Evolutionary conservation across 1,140 invertebrate genomes (phyloP).

Genomic region (Trichogramma pretiosum): DNA sequence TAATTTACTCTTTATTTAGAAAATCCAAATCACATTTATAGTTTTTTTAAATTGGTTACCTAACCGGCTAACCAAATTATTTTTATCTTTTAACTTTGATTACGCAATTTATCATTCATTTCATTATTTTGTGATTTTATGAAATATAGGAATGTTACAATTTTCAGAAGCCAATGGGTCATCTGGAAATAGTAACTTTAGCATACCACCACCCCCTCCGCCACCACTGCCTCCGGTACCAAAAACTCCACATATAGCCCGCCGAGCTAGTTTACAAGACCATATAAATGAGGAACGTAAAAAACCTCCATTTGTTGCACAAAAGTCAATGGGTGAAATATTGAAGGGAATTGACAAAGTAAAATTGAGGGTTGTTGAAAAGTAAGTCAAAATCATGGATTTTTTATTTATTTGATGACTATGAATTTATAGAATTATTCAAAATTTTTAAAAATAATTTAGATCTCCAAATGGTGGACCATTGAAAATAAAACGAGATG

Average conservation of each 20-base stretch:
- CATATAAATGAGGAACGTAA: conserved; percentile 36
- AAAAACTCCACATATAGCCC: conserved; percentile 41
- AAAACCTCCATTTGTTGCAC: conserved; percentile 28
- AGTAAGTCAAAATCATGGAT: conserved; percentile 23
- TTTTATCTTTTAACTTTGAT: neutral
- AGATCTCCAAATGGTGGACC: conserved; percentile 41
- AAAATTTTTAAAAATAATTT: conserved; percentile 10
- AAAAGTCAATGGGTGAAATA: conserved; percentile 39
- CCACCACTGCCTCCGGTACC: conserved; percentile 37
- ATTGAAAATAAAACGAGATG: conserved; percentile 33
- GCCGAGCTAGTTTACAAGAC: conserved; percentile 42
- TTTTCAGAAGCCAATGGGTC: conserved; percentile 27
- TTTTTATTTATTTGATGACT: conserved; percentile 3
- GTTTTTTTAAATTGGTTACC: conserved; percentile 5
- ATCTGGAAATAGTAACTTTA: conserved; percentile 27
- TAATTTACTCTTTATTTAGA: neutral
- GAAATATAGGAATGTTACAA: neutral
- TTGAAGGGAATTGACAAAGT: conserved; percentile 37
- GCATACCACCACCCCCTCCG: conserved; percentile 23
- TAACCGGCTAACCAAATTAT: neutral
- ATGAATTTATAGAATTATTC: neutral
- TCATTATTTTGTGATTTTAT: neutral
- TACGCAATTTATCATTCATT: neutral
- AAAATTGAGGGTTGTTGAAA: conserved; percentile 38
- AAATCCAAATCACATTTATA: conserved; percentile 3